phyloP scores from a whole-genome alignment of 1,140 invertebrate genomes.

The Solenopsis invicta region DNA sequence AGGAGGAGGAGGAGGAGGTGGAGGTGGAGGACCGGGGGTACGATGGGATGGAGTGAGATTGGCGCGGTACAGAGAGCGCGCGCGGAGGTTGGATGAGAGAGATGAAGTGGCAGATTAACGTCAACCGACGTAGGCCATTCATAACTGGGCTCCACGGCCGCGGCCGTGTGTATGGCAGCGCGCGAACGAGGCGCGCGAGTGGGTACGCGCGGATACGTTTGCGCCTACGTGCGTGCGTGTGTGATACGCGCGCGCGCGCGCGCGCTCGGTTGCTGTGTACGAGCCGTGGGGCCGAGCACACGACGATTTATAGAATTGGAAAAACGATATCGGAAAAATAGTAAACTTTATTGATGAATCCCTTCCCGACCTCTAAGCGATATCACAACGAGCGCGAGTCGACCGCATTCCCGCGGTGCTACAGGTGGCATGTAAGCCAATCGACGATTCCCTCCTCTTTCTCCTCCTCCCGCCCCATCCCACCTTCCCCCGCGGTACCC shows the following conservation, averaged over 20 bases:
- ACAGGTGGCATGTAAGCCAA: constrained; percentile 78
- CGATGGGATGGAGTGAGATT: constrained; percentile 69
- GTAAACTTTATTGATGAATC: constrained; percentile 79
- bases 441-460: constrained; percentile 63
- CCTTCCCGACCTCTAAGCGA: constrained; percentile 77
- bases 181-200: constrained; percentile 7
- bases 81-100: constrained; percentile 72
- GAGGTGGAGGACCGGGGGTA: constrained; percentile 34
- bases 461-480: not conserved
- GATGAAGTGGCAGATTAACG: constrained; percentile 80
- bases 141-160: constrained; percentile 72
- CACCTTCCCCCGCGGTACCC: not conserved
- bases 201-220: too few species aligned
- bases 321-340: constrained; percentile 79
- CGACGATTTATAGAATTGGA: constrained; percentile 78
- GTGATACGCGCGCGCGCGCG: too few species aligned
- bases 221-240: not conserved
- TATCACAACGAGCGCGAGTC: constrained; percentile 73
- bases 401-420: constrained; percentile 74
- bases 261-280: not conserved
- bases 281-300: constrained; percentile 36
- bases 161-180: constrained; percentile 51
- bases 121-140: constrained; percentile 79
- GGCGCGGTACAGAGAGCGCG: constrained; percentile 65
- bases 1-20: constrained; percentile 50